phyloP scores from a whole-genome alignment of 2,888 invertebrate species.

The Yponomeuta malinellus region DNA sequence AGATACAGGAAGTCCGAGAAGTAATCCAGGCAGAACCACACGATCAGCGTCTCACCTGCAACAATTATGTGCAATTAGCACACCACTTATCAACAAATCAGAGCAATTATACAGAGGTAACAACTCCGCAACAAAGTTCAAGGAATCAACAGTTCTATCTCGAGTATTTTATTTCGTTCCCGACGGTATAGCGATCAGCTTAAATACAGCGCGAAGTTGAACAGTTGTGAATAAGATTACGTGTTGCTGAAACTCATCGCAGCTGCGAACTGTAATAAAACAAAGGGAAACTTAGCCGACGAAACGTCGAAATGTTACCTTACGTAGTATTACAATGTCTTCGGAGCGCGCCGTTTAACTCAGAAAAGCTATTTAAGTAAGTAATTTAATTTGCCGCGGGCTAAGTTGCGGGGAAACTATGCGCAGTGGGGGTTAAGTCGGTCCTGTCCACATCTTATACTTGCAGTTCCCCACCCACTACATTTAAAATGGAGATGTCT shows the following conservation, averaged over 20 bases:
- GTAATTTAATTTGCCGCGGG: constrained; percentile 52
- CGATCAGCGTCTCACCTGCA: constrained; percentile 88
- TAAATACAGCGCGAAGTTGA: constrained; percentile 26
- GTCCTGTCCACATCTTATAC: constrained; percentile 37
- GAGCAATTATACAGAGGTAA: not conserved
- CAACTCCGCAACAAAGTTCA: not conserved
- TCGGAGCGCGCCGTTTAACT: constrained; percentile 41
- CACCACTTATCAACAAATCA: constrained; percentile 14
- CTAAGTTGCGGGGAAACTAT: constrained; percentile 50
- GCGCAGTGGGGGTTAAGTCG: constrained; percentile 42
- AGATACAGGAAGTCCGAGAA: constrained; percentile 97
- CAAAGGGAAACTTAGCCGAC: constrained; percentile 36
- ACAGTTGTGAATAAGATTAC: constrained; percentile 36
- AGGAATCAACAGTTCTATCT: constrained; percentile 3
- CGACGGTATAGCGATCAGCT: constrained; percentile 11
- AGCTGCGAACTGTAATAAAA: constrained; percentile 37
- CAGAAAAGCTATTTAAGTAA: constrained; percentile 55
- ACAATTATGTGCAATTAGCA: constrained; percentile 33
- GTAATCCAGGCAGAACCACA: constrained; percentile 98
- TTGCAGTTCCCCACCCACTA: not conserved
- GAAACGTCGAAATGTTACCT: constrained; percentile 39
- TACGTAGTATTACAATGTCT: constrained; percentile 46
- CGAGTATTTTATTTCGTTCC: not conserved
- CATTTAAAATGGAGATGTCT: constrained; percentile 47
- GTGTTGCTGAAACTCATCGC: constrained; percentile 36